These are phyloP conservation scores for Sminthurinus aureus DNA, from an alignment of 2,888 invertebrate genomes.

Conservation along the genomic window DNA sequence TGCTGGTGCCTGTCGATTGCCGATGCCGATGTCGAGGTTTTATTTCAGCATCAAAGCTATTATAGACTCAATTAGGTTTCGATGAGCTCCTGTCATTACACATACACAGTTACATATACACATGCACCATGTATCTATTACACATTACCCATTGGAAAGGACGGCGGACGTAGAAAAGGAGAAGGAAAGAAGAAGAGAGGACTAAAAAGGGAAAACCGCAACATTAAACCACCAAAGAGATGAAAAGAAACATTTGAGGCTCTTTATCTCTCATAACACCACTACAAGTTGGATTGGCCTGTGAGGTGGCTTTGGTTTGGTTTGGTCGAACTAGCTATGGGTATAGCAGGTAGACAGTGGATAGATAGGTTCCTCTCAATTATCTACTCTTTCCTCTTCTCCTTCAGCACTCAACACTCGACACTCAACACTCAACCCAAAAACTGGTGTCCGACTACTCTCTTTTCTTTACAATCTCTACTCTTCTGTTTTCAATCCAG, in stretches of 20 bases:
- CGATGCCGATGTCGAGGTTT: background rate
- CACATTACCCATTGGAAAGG: no score
- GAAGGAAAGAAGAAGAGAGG: background rate
- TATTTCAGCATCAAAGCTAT: slow-evolving; percentile 14
- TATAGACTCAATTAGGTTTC: slow-evolving; percentile 35
- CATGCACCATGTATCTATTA: no score
- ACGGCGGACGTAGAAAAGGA: no score
- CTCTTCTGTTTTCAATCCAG: background rate
- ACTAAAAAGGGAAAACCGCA: slow-evolving; percentile 45
- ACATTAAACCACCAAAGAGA: slow-evolving; percentile 44
- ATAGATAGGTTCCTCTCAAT: background rate
- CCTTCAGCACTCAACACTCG: no score
- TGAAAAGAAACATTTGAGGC: slow-evolving; percentile 38
- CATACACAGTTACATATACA: background rate
- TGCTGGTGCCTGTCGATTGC: no score
- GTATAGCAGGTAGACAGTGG: background rate
- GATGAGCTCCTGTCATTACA: slow-evolving; percentile 30
- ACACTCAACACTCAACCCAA: slow-evolving; percentile 3
- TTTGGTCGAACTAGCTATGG: background rate
- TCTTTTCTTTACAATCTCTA: background rate
- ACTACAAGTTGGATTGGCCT: slow-evolving; percentile 24
- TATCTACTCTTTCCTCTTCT: background rate
- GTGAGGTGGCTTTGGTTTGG: slow-evolving; percentile 12
- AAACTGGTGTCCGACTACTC: background rate
- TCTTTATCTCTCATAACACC: background rate